phyloP scores from a whole-genome alignment of 1,140 invertebrate genomes.

The Bursaphelenchus mucronatus region DNA sequence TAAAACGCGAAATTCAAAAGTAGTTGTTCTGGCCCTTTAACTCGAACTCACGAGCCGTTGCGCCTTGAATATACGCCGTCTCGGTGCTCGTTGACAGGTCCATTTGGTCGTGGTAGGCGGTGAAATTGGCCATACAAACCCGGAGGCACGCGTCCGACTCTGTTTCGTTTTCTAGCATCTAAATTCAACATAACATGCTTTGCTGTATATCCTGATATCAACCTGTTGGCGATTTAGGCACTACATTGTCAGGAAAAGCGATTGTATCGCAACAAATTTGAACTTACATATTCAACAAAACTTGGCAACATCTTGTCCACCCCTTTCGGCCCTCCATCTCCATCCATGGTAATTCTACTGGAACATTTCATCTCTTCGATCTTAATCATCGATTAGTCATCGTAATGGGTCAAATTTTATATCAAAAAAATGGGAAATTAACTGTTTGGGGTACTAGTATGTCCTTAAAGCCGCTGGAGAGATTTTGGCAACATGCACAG shows the following conservation, averaged over 20 bases:
- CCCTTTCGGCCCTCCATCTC: constrained; percentile 24
- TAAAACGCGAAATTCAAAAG: no score
- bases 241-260: no score
- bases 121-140: constrained; percentile 50
- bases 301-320: constrained; percentile 42
- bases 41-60: constrained; percentile 52
- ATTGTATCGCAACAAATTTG: no score
- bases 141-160: constrained; percentile 55
- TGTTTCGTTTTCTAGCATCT: constrained; percentile 57
- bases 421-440: neutral
- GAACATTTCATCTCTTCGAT: constrained; percentile 40
- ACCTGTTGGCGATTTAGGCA: neutral
- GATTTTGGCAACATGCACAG: no score
- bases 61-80: constrained; percentile 59
- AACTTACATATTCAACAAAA: constrained; percentile 51
- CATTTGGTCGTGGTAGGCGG: constrained; percentile 28
- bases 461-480: no score
- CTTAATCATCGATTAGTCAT: neutral
- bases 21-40: no score
- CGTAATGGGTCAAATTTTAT: constrained; percentile 13
- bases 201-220: no score
- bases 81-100: constrained; percentile 52
- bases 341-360: constrained; percentile 17
- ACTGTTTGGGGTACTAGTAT: no score
- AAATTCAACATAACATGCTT: constrained; percentile 12